Evolutionary conservation across 2,888 invertebrate genomes (phyloP).

Genomic region (Drosophila prostipennis): DNA sequence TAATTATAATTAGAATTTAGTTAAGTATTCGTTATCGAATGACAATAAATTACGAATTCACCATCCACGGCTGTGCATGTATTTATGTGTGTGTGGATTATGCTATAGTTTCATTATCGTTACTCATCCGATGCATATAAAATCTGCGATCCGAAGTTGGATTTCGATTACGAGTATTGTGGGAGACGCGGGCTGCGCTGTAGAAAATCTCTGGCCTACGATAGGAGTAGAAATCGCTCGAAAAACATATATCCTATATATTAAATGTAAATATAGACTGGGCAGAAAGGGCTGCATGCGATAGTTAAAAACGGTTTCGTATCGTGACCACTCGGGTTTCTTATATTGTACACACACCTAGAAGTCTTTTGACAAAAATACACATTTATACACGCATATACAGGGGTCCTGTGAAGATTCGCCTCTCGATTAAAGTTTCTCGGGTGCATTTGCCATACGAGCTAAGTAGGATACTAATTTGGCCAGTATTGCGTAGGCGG

Average conservation of each 20-base stretch:
- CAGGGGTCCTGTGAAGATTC: slow-evolving; percentile 54
- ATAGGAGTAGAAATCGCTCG: slow-evolving; percentile 35
- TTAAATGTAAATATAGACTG: slow-evolving; percentile 17
- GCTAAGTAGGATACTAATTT: slow-evolving; percentile 67
- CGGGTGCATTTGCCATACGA: slow-evolving; percentile 42
- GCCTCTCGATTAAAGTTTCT: slow-evolving; percentile 2
- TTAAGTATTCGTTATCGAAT: slow-evolving; percentile 55
- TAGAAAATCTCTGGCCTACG: slow-evolving; percentile 31
- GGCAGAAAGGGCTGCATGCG: slow-evolving; percentile 47
- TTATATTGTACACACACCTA: slow-evolving; percentile 68
- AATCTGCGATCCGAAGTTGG: slow-evolving; percentile 18
- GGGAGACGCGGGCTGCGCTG: slow-evolving; percentile 33
- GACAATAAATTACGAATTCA: slow-evolving; percentile 68
- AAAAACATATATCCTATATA: slow-evolving; percentile 29
- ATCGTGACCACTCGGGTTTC: slow-evolving; percentile 22
- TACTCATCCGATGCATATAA: slow-evolving; percentile 24
- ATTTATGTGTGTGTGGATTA: slow-evolving; percentile 20
- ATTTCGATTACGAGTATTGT: slow-evolving; percentile 19
- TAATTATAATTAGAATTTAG: slow-evolving; percentile 31
- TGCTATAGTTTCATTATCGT: slow-evolving; percentile 31
- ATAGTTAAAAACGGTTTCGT: slow-evolving; percentile 60
- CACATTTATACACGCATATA: slow-evolving; percentile 73
- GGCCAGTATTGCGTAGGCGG: slow-evolving; percentile 60
- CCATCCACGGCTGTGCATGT: slow-evolving; percentile 19
- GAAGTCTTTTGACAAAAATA: slow-evolving; percentile 69